Evolutionary conservation across 2,797 vertebrate genomes (phyloP).

Genomic region (Myotis findleyi): DNA sequence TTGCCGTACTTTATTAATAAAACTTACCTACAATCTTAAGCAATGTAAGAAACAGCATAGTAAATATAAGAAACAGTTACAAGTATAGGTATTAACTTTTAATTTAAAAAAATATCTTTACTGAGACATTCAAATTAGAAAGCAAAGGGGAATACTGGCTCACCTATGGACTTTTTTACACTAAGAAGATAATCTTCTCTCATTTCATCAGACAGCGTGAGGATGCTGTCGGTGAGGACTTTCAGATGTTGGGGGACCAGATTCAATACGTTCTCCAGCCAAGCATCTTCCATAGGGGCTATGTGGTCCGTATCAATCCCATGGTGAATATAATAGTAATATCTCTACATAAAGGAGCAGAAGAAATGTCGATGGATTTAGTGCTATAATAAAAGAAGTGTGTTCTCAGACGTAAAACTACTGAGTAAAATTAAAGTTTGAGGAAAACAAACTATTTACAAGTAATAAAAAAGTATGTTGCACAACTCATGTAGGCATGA

Average conservation of each 20-base stretch:
- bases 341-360: constrained; percentile 85
- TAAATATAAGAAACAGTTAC: neutral
- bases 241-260: constrained; percentile 89
- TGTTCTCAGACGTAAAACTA: neutral
- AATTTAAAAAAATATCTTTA: neutral
- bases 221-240: constrained; percentile 80
- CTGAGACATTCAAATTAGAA: neutral
- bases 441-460: constrained; percentile 43
- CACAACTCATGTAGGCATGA: neutral
- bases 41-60: neutral
- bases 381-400: neutral
- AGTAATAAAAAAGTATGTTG: neutral
- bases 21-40: neutral
- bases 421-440: constrained; percentile 12
- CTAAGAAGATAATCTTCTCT: constrained; percentile 92
- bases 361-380: neutral
- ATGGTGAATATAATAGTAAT: constrained; percentile 90
- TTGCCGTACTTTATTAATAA: neutral
- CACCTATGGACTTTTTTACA: constrained; percentile 92
- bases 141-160: neutral
- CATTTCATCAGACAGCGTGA: constrained; percentile 90
- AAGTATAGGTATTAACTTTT: neutral
- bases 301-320: constrained; percentile 90
- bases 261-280: constrained; percentile 88
- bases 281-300: constrained; percentile 90